Percentiles rank a stretch among this genome's conserved stretches.
phyloP scores from a whole-genome alignment of 2,113 vertebrate genomes.

The Toxostoma redivivum region DNA sequence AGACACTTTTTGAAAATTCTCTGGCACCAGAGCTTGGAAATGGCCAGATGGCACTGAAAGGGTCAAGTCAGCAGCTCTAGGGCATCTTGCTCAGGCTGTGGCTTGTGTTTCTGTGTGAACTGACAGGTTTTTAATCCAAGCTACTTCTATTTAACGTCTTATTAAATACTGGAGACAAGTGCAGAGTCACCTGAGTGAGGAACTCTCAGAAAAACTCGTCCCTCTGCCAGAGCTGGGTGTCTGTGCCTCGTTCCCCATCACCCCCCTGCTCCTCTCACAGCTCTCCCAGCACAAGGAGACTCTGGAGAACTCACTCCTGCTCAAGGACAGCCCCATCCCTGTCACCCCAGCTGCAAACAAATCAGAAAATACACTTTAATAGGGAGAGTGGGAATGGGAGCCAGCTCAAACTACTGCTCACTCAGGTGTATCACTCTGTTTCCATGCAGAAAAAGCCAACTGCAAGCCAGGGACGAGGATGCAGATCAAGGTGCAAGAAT shows the following conservation, averaged over 20 bases:
- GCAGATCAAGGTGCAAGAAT: not conserved
- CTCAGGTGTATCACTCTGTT: not conserved
- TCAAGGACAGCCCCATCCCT: not conserved
- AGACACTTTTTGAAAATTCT: not conserved
- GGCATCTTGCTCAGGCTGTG: not conserved
- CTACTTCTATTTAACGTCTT: not conserved
- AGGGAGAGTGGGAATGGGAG: not conserved
- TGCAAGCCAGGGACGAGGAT: not conserved
- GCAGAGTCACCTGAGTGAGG: not conserved
- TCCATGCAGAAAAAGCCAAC: not conserved
- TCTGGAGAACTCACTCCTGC: accelerated
- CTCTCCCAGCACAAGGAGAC: not conserved
- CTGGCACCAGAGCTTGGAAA: not conserved
- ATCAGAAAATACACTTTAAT: not conserved
- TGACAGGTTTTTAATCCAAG: not conserved
- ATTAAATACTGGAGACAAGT: not conserved
- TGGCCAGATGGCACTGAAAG: not conserved
- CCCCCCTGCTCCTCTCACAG: not conserved
- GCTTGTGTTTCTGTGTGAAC: not conserved
- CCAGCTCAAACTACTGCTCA: accelerated
- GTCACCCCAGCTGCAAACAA: not conserved
- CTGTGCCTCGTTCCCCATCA: not conserved
- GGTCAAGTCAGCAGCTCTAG: not conserved
- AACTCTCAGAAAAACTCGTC: not conserved
- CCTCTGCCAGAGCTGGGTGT: not conserved